Percentiles rank a stretch among this genome's conserved stretches.
These are phyloP conservation scores for Pseudomugil tenellus DNA, from an alignment of 2,797 vertebrate species.

Conservation along the genomic window DNA sequence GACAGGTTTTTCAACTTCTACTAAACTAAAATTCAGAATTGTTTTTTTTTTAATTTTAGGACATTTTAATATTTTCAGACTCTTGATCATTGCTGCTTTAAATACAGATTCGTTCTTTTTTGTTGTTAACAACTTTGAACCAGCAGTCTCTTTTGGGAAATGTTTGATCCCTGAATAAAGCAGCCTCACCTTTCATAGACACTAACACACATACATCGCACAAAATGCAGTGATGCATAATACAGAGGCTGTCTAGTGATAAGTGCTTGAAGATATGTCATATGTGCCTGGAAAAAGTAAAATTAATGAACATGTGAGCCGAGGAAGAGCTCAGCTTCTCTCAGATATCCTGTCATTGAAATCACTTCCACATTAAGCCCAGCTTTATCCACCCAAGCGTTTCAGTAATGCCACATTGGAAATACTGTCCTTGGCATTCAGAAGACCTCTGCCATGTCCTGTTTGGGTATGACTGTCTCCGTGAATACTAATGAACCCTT, in stretches of 20 bases:
- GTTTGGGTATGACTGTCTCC: conserved; percentile 68
- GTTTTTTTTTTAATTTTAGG: background rate
- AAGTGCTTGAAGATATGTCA: background rate
- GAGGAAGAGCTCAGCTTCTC: conserved; percentile 3
- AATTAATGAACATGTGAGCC: background rate
- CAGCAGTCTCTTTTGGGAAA: background rate
- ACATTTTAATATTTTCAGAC: background rate
- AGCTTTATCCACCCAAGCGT: conserved; percentile 45
- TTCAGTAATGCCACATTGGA: conserved; percentile 48
- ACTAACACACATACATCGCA: background rate
- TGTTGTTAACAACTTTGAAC: background rate
- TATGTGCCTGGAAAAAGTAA: background rate
- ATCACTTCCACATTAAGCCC: conserved; percentile 30
- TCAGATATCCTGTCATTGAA: conserved; percentile 29
- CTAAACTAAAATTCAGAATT: background rate
- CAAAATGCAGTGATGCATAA: background rate
- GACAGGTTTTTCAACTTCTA: background rate
- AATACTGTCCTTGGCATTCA: conserved; percentile 81
- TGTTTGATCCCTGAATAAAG: background rate
- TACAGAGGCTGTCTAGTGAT: background rate
- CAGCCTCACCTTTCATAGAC: background rate
- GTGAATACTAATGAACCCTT: conserved; percentile 83
- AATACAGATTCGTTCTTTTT: background rate
- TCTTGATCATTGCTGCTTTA: background rate
- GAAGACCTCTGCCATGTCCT: conserved; percentile 77